Evolutionary conservation across 1,140 invertebrate genomes (phyloP), one percentile per base, ranked within the genome.

Genomic region (Camponotus vicinus): DNA sequence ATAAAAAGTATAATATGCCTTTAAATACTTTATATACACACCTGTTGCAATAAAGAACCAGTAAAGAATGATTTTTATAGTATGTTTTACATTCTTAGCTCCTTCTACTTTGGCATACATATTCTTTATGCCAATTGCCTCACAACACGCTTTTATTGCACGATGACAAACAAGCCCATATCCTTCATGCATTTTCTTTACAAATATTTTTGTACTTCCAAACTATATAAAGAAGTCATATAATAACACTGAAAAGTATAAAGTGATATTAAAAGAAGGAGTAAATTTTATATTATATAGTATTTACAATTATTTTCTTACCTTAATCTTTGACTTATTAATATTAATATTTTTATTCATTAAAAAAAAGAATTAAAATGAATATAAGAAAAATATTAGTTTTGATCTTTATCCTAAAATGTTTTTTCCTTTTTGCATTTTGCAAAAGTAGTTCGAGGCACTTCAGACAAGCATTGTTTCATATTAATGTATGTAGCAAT

Each of bases 31-130:
- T 34, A 63, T 55, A 64, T 80, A 49, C 0, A 86, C 95, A 98
- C 98, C 96, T 99, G 99, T 93, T 97, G 96, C 55, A 98, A 93
- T 2, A 99, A 95, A 11, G 27, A 27, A 27, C 99, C 99, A 89
- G 98, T 96, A 90, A 99, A 98, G 95, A 99, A 99, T 27, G 99
- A 99, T 94, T 99, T 99, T 99, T 0, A 98, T 96, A 77, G 99
- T 96, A 90, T 97, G 96, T 91, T 98, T 97, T n/a, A 97, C 90
- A 95, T 98, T 98, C 0, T 94, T 97, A 0, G 98, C 96, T 0
- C 99, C 99, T 95, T 99, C 99, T 55, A 99, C 96, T 96, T 99
- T 99, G 0, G 97, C 98, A 94, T 98, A 27, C 27, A 27, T 27
- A 27, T 27, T 27, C 27, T 27, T 27, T 27, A 27, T 27, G 27